Conservation (phyloP, 2,113 vertebrate genomes). For the Chionis minor region DNA sequence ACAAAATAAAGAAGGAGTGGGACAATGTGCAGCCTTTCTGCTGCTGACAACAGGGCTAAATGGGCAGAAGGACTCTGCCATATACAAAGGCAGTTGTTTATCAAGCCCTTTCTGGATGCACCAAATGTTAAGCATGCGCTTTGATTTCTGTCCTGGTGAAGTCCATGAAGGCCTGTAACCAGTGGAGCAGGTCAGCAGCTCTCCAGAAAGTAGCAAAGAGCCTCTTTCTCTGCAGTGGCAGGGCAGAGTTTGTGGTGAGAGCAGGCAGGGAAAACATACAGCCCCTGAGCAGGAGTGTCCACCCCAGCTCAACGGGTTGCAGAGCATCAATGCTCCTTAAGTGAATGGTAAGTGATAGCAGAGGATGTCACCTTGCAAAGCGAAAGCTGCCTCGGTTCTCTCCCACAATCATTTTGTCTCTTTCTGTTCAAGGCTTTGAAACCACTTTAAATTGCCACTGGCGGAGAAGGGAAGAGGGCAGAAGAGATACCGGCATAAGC, state of each 20-base stretch:
- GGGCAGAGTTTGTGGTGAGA: background rate
- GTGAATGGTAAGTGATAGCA: background rate
- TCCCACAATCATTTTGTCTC: background rate
- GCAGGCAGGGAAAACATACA: background rate
- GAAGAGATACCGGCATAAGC: background rate
- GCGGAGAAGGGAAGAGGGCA: background rate
- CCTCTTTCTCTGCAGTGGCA: background rate
- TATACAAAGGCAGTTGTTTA: background rate
- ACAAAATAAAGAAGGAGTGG: background rate
- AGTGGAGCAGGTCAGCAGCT: background rate
- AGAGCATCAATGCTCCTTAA: background rate
- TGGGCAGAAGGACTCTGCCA: background rate
- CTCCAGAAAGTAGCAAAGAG: background rate
- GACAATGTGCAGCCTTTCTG: background rate
- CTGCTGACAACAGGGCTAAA: background rate
- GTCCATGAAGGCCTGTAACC: too few species aligned
- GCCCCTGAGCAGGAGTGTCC: background rate
- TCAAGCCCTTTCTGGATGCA: background rate
- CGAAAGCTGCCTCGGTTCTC: background rate
- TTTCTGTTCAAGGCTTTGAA: background rate
- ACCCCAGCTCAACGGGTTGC: background rate
- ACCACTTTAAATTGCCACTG: background rate
- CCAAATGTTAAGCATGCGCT: accelerated
- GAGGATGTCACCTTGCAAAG: background rate
- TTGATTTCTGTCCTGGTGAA: background rate